These are phyloP conservation scores for Conchocele bisecta DNA, from an alignment of 2,888 invertebrate species.

Conservation along the genomic window DNA sequence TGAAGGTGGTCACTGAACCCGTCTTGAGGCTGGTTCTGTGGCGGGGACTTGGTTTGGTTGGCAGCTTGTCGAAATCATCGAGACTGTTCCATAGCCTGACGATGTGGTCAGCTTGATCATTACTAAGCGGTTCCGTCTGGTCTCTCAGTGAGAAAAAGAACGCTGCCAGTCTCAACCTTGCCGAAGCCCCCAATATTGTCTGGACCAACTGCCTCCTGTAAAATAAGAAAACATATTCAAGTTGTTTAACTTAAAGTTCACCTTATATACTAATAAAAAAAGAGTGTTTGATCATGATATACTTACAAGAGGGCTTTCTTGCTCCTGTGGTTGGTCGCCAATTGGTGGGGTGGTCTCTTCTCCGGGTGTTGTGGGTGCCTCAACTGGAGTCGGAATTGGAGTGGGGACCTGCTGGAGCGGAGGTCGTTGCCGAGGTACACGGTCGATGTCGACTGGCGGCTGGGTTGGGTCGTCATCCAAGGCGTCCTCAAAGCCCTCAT, in stretches of 20 bases:
- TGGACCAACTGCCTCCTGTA: constrained; percentile 24
- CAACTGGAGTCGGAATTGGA: background rate
- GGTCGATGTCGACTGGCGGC: too few species aligned
- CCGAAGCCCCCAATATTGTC: constrained; percentile 23
- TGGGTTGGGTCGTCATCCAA: constrained; percentile 27
- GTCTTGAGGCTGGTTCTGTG: background rate
- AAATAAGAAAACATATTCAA: background rate
- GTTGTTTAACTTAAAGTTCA: too few species aligned
- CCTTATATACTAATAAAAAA: too few species aligned
- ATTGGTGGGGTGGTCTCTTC: too few species aligned
- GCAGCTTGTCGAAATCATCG: constrained; percentile 14
- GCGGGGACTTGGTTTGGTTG: constrained; percentile 10
- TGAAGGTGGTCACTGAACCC: constrained; percentile 13
- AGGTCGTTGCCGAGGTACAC: too few species aligned
- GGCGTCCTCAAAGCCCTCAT: constrained; percentile 51
- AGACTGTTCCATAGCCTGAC: constrained; percentile 27
- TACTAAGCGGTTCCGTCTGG: background rate
- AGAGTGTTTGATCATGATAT: background rate
- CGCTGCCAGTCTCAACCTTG: constrained; percentile 14
- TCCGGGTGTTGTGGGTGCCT: too few species aligned
- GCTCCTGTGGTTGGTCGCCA: background rate
- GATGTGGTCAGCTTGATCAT: constrained; percentile 16
- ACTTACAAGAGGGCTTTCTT: background rate
- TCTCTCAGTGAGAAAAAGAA: constrained; percentile 5
- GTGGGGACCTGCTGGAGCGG: background rate